Conservation (phyloP, 2,113 vertebrate genomes). For the Morone chrysops region DNA sequence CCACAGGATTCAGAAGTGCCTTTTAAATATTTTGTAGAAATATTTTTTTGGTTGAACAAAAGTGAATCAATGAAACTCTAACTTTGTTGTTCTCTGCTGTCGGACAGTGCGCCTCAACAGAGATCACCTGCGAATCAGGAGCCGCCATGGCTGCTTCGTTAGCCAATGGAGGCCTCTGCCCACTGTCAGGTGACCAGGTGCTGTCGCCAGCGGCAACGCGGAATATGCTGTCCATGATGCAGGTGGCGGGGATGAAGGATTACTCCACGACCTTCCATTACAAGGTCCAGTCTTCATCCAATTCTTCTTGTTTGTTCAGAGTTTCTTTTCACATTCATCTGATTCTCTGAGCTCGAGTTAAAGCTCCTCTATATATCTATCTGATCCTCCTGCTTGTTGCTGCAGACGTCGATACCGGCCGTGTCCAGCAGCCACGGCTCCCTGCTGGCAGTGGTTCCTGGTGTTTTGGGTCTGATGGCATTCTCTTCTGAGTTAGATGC, state of each 20-base stretch:
- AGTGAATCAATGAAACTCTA: too few species aligned
- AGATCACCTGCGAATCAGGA: conserved; percentile 80
- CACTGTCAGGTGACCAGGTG: conserved; percentile 82
- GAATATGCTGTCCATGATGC: conserved; percentile 78
- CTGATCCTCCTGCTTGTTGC: not conserved
- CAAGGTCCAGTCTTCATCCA: conserved; percentile 56
- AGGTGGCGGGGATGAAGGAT: conserved; percentile 82
- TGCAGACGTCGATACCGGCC: conserved; percentile 76
- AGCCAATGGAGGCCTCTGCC: conserved; percentile 81
- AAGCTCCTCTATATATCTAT: too few species aligned
- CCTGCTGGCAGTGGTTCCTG: conserved; percentile 74
- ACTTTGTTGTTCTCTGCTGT: not conserved
- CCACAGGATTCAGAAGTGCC: too few species aligned
- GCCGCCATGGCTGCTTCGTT: conserved; percentile 76
- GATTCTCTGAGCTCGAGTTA: too few species aligned
- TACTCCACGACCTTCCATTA: conserved; percentile 78
- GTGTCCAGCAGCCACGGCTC: conserved; percentile 74
- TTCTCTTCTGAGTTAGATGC: conserved; percentile 76
- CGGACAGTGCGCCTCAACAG: conserved; percentile 77
- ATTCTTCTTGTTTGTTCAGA: not conserved
- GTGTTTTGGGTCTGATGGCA: conserved; percentile 77
- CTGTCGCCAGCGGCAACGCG: conserved; percentile 68
- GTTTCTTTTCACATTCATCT: not conserved
- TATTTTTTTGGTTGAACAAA: too few species aligned
- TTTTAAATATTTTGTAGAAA: too few species aligned